These are phyloP conservation scores for Drosophila picticornis DNA, from an alignment of 2,888 invertebrate genomes.

Conservation along the genomic window DNA sequence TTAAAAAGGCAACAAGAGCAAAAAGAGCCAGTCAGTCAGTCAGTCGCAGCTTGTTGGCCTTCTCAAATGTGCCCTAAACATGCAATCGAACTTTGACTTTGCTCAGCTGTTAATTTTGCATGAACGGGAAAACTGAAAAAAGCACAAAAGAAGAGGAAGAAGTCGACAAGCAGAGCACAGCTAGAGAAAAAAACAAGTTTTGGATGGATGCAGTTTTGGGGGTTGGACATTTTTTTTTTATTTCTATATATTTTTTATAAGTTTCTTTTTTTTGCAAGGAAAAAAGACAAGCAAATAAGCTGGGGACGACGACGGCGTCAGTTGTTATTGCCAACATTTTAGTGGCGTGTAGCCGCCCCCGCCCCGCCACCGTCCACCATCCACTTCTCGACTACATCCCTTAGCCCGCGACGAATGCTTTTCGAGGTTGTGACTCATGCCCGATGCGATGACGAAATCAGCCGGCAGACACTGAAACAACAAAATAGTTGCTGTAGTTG, in stretches of 20 bases:
- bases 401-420: slow-evolving; percentile 1
- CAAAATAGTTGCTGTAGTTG: slow-evolving; percentile 29
- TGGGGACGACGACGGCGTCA: slow-evolving; percentile 62
- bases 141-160: slow-evolving; percentile 4
- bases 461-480: slow-evolving; percentile 50
- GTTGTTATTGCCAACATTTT: slow-evolving; percentile 72
- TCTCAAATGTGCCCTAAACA: slow-evolving; percentile 55
- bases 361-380: background rate
- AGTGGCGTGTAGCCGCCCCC: slow-evolving; percentile 33
- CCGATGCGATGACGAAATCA: slow-evolving; percentile 68
- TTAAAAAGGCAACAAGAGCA: slow-evolving; percentile 15
- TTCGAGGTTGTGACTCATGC: slow-evolving; percentile 60
- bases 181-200: slow-evolving; percentile 52
- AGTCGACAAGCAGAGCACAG: background rate
- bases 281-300: slow-evolving; percentile 33
- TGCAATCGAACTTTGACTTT: slow-evolving; percentile 67
- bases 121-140: slow-evolving; percentile 35
- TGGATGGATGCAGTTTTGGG: slow-evolving; percentile 36
- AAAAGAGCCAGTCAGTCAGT: background rate
- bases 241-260: background rate
- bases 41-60: slow-evolving; percentile 9
- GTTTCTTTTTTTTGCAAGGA: slow-evolving; percentile 11
- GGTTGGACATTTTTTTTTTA: slow-evolving; percentile 37
- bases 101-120: slow-evolving; percentile 72
- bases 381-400: background rate